These are phyloP conservation scores for Amniataba percoides DNA, from an alignment of 2,797 vertebrate species.

Conservation along the genomic window DNA sequence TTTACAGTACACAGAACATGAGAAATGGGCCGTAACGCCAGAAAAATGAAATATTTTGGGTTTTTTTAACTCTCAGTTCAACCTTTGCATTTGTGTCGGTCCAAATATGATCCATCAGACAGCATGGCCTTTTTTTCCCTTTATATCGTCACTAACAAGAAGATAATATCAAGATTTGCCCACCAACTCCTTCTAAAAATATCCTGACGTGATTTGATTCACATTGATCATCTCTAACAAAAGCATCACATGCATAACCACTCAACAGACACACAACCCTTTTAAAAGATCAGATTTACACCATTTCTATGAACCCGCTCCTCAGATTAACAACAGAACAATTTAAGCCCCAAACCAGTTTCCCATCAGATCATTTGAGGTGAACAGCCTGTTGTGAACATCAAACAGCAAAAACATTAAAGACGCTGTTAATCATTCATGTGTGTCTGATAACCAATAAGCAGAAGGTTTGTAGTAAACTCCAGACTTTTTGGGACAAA, in stretches of 20 bases:
- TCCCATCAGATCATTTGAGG: background rate
- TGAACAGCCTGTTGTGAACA: background rate
- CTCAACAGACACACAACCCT: slow-evolving; percentile 4
- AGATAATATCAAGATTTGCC: slow-evolving; percentile 5
- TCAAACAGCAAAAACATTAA: background rate
- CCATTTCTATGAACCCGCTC: background rate
- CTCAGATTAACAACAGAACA: background rate
- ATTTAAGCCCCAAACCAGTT: background rate
- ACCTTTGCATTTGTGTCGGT: background rate
- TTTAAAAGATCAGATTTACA: slow-evolving; percentile 31
- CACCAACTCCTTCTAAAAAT: slow-evolving; percentile 24
- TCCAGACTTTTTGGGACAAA: background rate
- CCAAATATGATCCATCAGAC: slow-evolving; percentile 12
- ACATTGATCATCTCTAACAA: slow-evolving; percentile 48
- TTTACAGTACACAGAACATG: slow-evolving; percentile 23
- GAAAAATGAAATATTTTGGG: background rate
- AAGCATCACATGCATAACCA: slow-evolving; percentile 42
- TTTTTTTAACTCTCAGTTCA: background rate
- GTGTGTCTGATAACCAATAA: background rate
- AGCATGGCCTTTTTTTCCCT: slow-evolving; percentile 8
- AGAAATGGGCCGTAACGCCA: background rate
- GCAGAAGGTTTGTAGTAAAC: background rate
- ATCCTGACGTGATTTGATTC: slow-evolving; percentile 32
- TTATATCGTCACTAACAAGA: slow-evolving; percentile 22
- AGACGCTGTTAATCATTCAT: background rate